phyloP scores from a whole-genome alignment of 2,797 vertebrate genomes.

The Macropodus opercularis region DNA sequence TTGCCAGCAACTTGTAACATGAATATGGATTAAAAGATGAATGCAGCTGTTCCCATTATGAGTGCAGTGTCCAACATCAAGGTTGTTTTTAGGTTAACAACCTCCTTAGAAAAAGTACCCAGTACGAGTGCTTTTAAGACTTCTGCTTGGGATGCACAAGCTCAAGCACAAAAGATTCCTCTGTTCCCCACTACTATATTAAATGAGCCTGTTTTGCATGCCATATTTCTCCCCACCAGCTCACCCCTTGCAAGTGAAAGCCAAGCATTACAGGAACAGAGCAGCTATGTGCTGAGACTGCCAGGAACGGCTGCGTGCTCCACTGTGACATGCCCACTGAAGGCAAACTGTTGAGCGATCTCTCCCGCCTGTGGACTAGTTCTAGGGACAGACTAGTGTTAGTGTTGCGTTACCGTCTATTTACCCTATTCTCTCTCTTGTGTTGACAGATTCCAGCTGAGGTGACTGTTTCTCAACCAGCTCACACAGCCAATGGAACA shows the following conservation, averaged over 20 bases:
- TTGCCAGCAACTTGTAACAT: slow-evolving; percentile 7
- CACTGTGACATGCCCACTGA: slow-evolving; percentile 54
- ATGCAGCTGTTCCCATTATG: slow-evolving; percentile 19
- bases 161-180: slow-evolving; percentile 68
- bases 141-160: slow-evolving; percentile 47
- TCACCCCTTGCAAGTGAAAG: slow-evolving; percentile 70
- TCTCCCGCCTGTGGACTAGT: slow-evolving; percentile 46
- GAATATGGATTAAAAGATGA: slow-evolving; percentile 23
- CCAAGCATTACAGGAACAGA: slow-evolving; percentile 75
- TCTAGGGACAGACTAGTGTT: slow-evolving; percentile 45
- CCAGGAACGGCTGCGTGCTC: slow-evolving; percentile 61
- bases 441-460: slow-evolving; percentile 82
- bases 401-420: slow-evolving; percentile 53
- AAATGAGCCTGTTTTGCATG: slow-evolving; percentile 71
- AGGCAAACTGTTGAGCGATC: slow-evolving; percentile 48
- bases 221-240: slow-evolving; percentile 69
- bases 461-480: slow-evolving; percentile 81
- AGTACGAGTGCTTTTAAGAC: slow-evolving; percentile 52
- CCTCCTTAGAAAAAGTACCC: slow-evolving; percentile 41
- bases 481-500: slow-evolving; percentile 80
- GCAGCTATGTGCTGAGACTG: slow-evolving; percentile 60
- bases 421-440: slow-evolving; percentile 59
- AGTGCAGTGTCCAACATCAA: slow-evolving; percentile 13
- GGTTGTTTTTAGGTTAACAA: slow-evolving; percentile 50
- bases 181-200: slow-evolving; percentile 67